These are phyloP conservation scores for Cacatua alba DNA, from an alignment of 2,113 vertebrate species.

Conservation along the genomic window DNA sequence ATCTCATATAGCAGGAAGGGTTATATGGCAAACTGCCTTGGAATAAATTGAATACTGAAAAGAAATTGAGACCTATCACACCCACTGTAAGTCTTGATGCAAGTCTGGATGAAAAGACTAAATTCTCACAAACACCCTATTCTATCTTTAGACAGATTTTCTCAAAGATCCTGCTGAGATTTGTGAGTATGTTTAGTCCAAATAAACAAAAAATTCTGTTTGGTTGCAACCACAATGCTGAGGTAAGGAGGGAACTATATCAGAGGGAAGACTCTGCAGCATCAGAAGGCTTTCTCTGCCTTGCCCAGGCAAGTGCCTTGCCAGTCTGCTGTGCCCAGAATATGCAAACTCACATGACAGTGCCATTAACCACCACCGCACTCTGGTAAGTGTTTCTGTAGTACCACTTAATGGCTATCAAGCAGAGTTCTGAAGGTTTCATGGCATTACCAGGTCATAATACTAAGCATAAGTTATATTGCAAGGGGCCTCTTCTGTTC, in stretches of 20 bases:
- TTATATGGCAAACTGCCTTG: not conserved
- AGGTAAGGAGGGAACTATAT: not conserved
- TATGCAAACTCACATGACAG: not conserved
- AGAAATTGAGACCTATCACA: not conserved
- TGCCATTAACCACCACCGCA: fast-evolving
- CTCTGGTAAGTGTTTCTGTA: not conserved
- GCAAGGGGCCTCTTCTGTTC: not conserved
- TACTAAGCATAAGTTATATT: not conserved
- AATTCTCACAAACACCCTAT: not conserved
- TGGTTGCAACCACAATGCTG: not conserved
- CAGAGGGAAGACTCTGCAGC: not conserved
- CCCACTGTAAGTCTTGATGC: not conserved
- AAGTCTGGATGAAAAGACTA: not conserved
- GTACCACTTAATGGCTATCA: not conserved
- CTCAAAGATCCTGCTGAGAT: not conserved
- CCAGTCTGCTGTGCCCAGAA: not conserved
- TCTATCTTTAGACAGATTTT: not conserved
- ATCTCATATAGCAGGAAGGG: not conserved
- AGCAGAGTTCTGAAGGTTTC: not conserved
- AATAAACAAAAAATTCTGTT: not conserved
- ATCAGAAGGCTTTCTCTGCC: not conserved
- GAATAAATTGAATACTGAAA: not conserved
- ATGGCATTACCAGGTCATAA: not conserved
- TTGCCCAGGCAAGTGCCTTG: too few relatives aligned
- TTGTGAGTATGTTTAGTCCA: not conserved